Evolutionary conservation across 1,140 invertebrate species (phyloP).

Genomic region (Penaeus vannamei): DNA sequence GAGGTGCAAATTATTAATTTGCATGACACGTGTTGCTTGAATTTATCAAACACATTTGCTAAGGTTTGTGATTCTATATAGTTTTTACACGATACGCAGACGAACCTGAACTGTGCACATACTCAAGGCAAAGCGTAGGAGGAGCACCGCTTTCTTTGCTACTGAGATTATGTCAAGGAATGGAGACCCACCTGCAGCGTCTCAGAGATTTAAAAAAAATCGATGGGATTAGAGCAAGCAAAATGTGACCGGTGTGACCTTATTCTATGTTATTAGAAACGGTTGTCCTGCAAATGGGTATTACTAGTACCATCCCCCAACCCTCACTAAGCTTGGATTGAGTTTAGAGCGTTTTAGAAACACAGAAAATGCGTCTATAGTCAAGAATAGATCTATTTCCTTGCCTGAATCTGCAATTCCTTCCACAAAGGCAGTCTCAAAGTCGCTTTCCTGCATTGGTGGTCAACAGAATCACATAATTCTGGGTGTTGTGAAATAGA

Average conservation of each 20-base stretch:
- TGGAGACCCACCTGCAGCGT: not conserved
- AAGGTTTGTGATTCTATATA: too few species aligned
- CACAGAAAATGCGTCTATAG: not conserved
- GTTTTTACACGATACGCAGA: not conserved
- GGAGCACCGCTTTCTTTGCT: too few species aligned
- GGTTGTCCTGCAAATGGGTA: not conserved
- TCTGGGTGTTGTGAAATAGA: conserved; percentile 35
- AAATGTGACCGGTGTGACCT: conserved; percentile 31
- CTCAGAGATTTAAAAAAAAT: conserved; percentile 39
- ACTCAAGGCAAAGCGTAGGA: too few species aligned
- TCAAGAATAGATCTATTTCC: conserved; percentile 34
- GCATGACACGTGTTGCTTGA: conserved; percentile 17
- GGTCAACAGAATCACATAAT: conserved; percentile 58
- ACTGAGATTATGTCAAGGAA: too few species aligned
- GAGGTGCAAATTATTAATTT: conserved; percentile 20
- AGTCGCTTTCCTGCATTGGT: conserved; percentile 64
- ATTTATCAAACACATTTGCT: too few species aligned
- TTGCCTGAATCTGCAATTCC: conserved; percentile 41
- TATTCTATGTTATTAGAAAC: too few species aligned
- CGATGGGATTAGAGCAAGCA: conserved; percentile 48
- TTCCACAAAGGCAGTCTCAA: conserved; percentile 45
- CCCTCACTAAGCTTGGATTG: not conserved
- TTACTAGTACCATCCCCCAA: not conserved
- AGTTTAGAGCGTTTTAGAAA: not conserved
- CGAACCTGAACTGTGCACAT: too few species aligned